Evolutionary conservation across 2,797 vertebrate species (phyloP), one percentile per base, ranked within the genome.

Genomic region (Coilia nasus): DNA sequence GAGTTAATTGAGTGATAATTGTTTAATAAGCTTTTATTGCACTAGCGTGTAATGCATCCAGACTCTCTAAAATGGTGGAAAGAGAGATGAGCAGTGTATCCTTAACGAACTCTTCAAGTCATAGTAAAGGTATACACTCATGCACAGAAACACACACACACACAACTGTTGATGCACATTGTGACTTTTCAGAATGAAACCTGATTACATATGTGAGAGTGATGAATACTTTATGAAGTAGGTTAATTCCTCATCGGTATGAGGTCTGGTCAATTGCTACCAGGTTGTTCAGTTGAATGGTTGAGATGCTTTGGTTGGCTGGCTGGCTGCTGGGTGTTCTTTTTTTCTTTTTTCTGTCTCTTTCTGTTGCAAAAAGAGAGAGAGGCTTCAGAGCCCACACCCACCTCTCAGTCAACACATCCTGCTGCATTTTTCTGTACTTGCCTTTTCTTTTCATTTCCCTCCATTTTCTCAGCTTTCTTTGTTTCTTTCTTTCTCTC

Each of bases 391-490:
- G 82, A 87, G 47, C 87, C 41, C 86, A 87, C 60, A 85, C 85
- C 89, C 88, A 88, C 90, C 91, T 88, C 86, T 89, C 88, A 86
- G 87, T 87, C 87, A 47, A 86, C 71, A 89, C 81, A 23, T 88
- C 86, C 88, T 84, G 91, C 92, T 90, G 64, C 81, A 78, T 90
- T 88, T 89, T 84, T 71, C 71, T 78, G 19, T 21, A 41, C 44
- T 35, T 83, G 35, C n/a, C 44, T 62, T 80, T 81, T n/a, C 56
- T n/a, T 47, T 41, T 64, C 46, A 59, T 64, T 25, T 91, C 86
- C 90, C 10, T 90, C 91, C 88, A 71, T 64, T 92, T 90, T 91
- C 87, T 91, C 89, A 88, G 81, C 67, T 89, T 91, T 90, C 91
- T 91, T 88, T 54, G 28, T 80, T 82, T 87, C 64, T 50, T 21